Evolutionary conservation across 2,888 invertebrate genomes (phyloP), one percentile per base, ranked within the genome.

Genomic region (Drosophila subsilvestris): DNA sequence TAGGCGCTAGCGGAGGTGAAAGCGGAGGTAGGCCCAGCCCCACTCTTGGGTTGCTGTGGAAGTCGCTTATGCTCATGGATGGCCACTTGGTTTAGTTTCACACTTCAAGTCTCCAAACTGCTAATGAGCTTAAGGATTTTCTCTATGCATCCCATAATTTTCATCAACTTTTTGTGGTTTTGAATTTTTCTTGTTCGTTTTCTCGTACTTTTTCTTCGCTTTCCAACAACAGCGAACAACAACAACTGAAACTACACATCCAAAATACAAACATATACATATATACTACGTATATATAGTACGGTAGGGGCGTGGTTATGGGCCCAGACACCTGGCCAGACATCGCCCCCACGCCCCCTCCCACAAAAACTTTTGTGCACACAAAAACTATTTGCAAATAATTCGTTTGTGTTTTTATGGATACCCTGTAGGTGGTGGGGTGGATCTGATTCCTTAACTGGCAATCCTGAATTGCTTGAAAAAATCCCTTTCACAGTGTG

Each of bases 1-100:
- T 6, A 37, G 37, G 37, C 2, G 6, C 2, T 0, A 12, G 37
- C 6, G 58, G 27, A 9, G 20, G 9, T 43, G 42, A 12, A 7
- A 43, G 20, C 5, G n/a, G 25, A 29, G 51, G 67, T 9, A 58
- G 49, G 1, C n/a, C 27, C 3, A 9, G 9, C 27, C 37, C 37
- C 37, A 37, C 37, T 37, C n/a, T 37, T 37, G 14, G 37, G 37
- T n/a, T 37, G 14, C 37, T 37, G 43, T 54, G 9, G 20, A 56
- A 44, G 44, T 18, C 67, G 66, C 67, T 79, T 81, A 80, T 84
- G 77, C 68, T 74, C 72, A 68, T 78, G 78, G 81, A 79, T 74
- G 76, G 86, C 76, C 82, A 85, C 86, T 82, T 82, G 78, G 76
- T 74, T 82, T 80, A 82, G 82, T 82, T 82, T 82, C 85, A 82